phyloP scores from a whole-genome alignment of 2,113 vertebrate species.

The Lagopus leucura region DNA sequence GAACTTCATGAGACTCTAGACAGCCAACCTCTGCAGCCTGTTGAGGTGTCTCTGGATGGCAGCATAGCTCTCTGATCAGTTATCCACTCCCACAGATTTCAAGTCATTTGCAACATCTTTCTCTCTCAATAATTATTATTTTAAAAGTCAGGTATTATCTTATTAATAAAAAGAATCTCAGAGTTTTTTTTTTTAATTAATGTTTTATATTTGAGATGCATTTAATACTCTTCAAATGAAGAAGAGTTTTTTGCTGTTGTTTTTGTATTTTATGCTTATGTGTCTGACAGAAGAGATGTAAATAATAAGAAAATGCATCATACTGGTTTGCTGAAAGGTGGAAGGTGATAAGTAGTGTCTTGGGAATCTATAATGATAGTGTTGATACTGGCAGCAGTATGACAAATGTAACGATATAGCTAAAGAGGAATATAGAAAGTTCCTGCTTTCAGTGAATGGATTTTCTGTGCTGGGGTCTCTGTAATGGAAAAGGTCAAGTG shows the following conservation, averaged over 20 bases:
- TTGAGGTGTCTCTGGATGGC: not conserved
- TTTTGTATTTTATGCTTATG: not conserved
- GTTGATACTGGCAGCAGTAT: not conserved
- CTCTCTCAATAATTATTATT: not conserved
- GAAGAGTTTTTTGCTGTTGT: not conserved
- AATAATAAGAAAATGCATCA: not conserved
- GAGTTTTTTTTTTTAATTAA: not conserved
- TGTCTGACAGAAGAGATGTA: not conserved
- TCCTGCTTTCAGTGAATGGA: not conserved
- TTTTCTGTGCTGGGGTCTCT: not conserved
- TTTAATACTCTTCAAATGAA: not conserved
- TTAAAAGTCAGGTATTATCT: not conserved
- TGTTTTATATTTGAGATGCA: not conserved
- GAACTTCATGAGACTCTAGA: not conserved
- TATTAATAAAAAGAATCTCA: not conserved
- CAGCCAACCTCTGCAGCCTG: not conserved
- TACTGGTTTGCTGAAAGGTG: not conserved
- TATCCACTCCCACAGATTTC: not conserved
- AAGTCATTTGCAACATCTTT: not conserved
- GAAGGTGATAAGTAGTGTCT: not conserved
- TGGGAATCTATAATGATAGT: not conserved
- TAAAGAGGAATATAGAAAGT: not conserved
- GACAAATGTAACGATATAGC: not conserved
- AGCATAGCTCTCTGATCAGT: not conserved
- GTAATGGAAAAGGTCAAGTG: not conserved